Base-by-base conservation (phyloP, 2,888 invertebrate species). In the Folsomia candida region DNA sequence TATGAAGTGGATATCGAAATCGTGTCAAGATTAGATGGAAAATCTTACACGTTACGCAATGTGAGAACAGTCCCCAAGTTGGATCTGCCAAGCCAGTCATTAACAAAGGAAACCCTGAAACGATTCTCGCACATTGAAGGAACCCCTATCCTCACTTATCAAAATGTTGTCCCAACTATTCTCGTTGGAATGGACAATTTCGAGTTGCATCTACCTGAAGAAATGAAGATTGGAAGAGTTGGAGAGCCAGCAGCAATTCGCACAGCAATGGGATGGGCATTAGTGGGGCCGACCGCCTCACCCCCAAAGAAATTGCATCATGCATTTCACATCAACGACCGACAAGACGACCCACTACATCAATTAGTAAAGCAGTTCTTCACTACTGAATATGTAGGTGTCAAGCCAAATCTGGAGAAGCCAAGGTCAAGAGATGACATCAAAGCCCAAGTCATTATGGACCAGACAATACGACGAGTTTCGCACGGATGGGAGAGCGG, bases 151-250 rank as follows among this genome's bases (percentile, higher is more conserved):
- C 11, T 4, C 2, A 24, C 3, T 18, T 24, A 61, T 2, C 14
- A n/a, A 11, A 26, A 59, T 57, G 61, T 28, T 6, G 54, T 25
- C 14, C 72, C 68, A 2, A 26, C 20, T 9, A 65, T 72, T 2
- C 22, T 73, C 2, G 68, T 73, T 57, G 73, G 73, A 2, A 14
- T 20, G 9, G 70, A 73, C 18, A n/a, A 73, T 20, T 22, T 18
- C n/a, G 47, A 68, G 3, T 20, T 73, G 51, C 59, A 58, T 0
- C 18, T 47, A 2, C 11, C 69, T 14, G 3, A 20, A 0, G 51
- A 69, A 57, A 37, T 67, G 2, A 58, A 26, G 1, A 28, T 54
- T n/a, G 67, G 66, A 18, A 69, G 69, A 2, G 11, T 1, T n/a
- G 28, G 26, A 22, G 59, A 60, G 47, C 71, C 69, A 25, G 47